Evolutionary conservation across 2,113 vertebrate genomes (phyloP).

Genomic region (Monopterus albus): DNA sequence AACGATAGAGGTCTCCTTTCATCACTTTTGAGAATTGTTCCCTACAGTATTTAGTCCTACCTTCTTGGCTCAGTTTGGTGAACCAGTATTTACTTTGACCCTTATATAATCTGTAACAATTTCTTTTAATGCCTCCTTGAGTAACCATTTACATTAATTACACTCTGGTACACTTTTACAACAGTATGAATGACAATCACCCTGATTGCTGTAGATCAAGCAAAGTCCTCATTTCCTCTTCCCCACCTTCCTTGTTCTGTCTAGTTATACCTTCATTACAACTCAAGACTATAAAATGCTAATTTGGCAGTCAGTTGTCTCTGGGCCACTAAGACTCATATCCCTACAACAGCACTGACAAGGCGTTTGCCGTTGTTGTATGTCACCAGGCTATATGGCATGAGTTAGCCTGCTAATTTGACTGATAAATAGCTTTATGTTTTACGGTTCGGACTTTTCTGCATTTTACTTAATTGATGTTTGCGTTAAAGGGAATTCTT

Average conservation of each 20-base stretch:
- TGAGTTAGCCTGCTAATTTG: slow-evolving; percentile 39
- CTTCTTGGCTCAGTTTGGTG: too few species aligned
- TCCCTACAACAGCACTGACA: slow-evolving; percentile 32
- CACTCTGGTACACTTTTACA: slow-evolving; percentile 53
- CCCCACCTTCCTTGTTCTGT: slow-evolving; percentile 51
- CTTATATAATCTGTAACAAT: slow-evolving; percentile 1
- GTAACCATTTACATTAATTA: slow-evolving; percentile 43
- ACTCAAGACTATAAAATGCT: slow-evolving; percentile 72
- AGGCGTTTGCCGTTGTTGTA: slow-evolving; percentile 43
- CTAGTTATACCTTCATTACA: slow-evolving; percentile 47
- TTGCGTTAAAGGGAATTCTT: slow-evolving; percentile 35
- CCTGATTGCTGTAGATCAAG: slow-evolving; percentile 49
- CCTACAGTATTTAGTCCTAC: too few species aligned
- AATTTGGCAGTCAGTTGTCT: slow-evolving; percentile 60
- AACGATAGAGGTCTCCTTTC: too few species aligned
- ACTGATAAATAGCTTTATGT: slow-evolving; percentile 61
- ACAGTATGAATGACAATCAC: slow-evolving; percentile 46
- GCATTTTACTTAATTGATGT: slow-evolving; percentile 55
- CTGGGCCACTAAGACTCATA: slow-evolving; percentile 16
- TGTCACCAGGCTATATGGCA: slow-evolving; percentile 35
- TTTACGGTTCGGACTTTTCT: slow-evolving; percentile 42
- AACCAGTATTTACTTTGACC: slow-evolving; percentile 15
- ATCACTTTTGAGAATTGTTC: too few species aligned
- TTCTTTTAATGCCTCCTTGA: slow-evolving; percentile 13
- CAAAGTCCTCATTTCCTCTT: slow-evolving; percentile 54